phyloP scores from a whole-genome alignment of 2,888 invertebrate genomes.

The Perizoma flavofasciatum region DNA sequence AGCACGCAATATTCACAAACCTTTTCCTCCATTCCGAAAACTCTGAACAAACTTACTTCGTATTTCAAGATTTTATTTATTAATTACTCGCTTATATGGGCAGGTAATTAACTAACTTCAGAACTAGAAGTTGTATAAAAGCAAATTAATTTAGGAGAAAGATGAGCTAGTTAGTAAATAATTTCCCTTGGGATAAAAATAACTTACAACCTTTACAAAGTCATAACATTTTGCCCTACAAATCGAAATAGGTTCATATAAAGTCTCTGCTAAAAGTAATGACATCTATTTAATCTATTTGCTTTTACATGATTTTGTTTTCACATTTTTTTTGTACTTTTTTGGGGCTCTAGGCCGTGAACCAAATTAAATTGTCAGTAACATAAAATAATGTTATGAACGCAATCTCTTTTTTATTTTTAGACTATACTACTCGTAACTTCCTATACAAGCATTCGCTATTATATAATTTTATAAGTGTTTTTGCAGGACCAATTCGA shows the following conservation, averaged over 20 bases:
- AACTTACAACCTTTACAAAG: slow-evolving; percentile 17
- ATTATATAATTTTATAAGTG: slow-evolving; percentile 1
- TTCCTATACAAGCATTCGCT: no score
- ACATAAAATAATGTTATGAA: no score
- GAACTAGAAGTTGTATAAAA: slow-evolving; percentile 7
- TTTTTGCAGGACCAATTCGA: slow-evolving; percentile 87
- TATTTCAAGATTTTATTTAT: no score
- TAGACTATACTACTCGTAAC: no score
- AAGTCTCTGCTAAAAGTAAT: no score
- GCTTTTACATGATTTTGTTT: no score
- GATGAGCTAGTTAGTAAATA: slow-evolving; percentile 9
- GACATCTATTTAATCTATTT: no score
- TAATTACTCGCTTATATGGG: not conserved
- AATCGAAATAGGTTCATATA: slow-evolving; percentile 2
- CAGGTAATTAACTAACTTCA: not conserved
- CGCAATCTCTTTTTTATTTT: no score
- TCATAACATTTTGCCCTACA: slow-evolving; percentile 13
- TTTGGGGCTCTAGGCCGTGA: no score
- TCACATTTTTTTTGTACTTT: no score
- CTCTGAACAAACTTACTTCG: no score
- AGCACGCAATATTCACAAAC: not conserved
- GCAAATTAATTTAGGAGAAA: slow-evolving; percentile 16
- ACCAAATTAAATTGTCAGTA: no score
- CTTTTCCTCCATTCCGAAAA: not conserved
- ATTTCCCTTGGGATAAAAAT: slow-evolving; percentile 23